Percentiles rank a stretch among this genome's conserved stretches.
phyloP scores from a whole-genome alignment of 1,140 invertebrate species.

The Probaryconus sp. region DNA sequence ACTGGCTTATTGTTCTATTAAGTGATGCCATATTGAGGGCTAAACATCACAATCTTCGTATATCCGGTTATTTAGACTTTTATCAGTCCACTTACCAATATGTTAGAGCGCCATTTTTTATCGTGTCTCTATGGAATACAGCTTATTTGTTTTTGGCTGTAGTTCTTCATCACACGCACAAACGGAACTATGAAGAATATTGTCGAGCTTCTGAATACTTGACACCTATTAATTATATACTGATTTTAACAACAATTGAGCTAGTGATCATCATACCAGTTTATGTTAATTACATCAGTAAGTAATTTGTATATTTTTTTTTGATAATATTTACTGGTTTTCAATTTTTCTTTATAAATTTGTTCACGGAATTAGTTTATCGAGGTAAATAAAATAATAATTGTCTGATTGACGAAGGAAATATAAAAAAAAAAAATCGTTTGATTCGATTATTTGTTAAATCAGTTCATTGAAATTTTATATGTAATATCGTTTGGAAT shows the following conservation, averaged over 20 bases:
- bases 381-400: too few species aligned
- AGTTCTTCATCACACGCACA: constrained; percentile 82
- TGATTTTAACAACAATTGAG: constrained; percentile 79
- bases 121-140: constrained; percentile 82
- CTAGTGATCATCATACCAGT: constrained; percentile 79
- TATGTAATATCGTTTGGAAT: too few species aligned
- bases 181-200: constrained; percentile 80
- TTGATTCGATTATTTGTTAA: too few species aligned
- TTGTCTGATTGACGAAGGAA: too few species aligned
- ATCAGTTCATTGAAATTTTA: too few species aligned
- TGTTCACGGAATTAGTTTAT: too few species aligned
- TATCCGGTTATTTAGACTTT: constrained; percentile 83
- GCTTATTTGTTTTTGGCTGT: constrained; percentile 80
- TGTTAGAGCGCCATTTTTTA: constrained; percentile 81
- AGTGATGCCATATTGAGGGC: constrained; percentile 80
- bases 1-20: constrained; percentile 82
- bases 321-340: constrained; percentile 6
- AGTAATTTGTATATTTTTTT: constrained; percentile 61
- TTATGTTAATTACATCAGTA: constrained; percentile 81
- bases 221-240: constrained; percentile 80
- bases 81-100: constrained; percentile 81
- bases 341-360: too few species aligned
- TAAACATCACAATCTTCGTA: constrained; percentile 80
- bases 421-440: too few species aligned
- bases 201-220: constrained; percentile 79